phyloP scores from a whole-genome alignment of 2,797 vertebrate genomes.

The Peromyscus eremicus region DNA sequence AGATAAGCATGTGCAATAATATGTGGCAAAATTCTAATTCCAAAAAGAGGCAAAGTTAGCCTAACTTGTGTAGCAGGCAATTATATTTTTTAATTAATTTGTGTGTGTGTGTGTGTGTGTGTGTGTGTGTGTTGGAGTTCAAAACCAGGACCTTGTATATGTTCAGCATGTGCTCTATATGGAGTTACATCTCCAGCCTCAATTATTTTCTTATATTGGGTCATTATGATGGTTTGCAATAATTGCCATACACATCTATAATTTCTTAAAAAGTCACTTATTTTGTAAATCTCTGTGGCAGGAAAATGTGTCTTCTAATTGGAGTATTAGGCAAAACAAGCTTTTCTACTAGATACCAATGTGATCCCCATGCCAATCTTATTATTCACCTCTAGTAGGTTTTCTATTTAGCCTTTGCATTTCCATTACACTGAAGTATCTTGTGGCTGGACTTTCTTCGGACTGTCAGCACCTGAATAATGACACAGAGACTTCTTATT shows the following conservation, averaged over 20 bases:
- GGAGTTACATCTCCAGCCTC: neutral
- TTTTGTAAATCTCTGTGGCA: neutral
- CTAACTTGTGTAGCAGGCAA: neutral
- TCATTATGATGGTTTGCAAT: neutral
- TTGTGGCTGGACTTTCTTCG: neutral
- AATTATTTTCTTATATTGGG: neutral
- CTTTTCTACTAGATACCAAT: neutral
- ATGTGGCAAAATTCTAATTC: neutral
- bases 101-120: neutral
- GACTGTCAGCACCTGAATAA: neutral
- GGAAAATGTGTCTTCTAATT: conserved; percentile 1
- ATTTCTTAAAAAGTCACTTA: neutral
- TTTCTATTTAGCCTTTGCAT: neutral
- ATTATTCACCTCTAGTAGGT: neutral
- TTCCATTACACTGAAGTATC: neutral
- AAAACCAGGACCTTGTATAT: neutral
- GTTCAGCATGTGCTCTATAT: neutral
- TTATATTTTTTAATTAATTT: neutral
- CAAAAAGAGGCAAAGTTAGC: neutral
- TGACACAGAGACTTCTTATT: neutral
- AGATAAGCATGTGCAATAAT: neutral
- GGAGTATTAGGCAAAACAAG: neutral
- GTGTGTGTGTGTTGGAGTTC: neutral
- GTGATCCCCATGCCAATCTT: neutral
- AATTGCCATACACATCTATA: neutral